Evolutionary conservation across 2,113 vertebrate species (phyloP).

Genomic region (Psettodes erumei): DNA sequence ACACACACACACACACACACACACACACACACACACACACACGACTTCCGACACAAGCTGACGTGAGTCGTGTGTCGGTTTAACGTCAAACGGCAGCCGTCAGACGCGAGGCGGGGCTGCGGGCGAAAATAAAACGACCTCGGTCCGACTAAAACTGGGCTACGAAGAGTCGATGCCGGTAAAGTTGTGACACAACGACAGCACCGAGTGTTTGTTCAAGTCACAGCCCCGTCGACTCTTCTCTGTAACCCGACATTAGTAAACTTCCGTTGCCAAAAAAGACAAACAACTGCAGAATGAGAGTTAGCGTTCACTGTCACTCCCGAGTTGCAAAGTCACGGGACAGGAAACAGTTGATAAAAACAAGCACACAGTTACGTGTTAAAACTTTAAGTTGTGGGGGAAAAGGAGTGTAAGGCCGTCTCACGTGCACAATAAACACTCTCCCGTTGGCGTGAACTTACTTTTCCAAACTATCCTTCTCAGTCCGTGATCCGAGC

Average conservation of each 20-base stretch:
- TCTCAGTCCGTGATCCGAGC: constrained; percentile 78
- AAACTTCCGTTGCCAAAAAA: constrained; percentile 37
- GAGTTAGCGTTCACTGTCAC: background rate
- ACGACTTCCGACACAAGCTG: too few relatives aligned
- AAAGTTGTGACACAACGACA: background rate
- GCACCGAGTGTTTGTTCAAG: background rate
- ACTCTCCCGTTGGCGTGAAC: constrained; percentile 24
- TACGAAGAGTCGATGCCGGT: too few relatives aligned
- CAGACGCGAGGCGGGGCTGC: constrained; percentile 55
- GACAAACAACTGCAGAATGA: background rate
- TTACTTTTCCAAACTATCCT: constrained; percentile 85
- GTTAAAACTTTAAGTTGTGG: accelerated
- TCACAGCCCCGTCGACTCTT: background rate
- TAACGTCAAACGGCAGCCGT: background rate
- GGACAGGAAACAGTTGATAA: background rate
- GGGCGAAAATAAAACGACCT: constrained; percentile 4
- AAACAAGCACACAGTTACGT: background rate
- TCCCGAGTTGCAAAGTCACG: constrained; percentile 9
- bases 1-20: too few relatives aligned
- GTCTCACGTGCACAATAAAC: background rate
- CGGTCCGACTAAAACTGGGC: background rate
- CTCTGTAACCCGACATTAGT: background rate
- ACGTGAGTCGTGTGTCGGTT: background rate
- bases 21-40: background rate
- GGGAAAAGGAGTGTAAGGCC: accelerated